Base-by-base conservation (phyloP, 2,797 vertebrate genomes). In the Sebastes hopkinsi region DNA sequence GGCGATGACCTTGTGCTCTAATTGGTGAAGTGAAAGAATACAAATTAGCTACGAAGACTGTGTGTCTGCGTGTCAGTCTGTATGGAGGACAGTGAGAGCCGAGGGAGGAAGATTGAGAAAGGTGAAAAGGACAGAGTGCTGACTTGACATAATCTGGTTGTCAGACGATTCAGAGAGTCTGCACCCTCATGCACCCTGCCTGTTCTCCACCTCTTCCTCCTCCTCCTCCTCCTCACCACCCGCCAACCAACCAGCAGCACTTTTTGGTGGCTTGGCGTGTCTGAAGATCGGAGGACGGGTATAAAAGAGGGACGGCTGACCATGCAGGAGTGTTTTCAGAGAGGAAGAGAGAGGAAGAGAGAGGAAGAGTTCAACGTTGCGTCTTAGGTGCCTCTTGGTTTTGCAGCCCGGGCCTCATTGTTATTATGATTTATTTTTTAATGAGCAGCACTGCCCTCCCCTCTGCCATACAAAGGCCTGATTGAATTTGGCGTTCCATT, bases 401-500 rank as follows among this genome's bases (percentile, higher is more conserved):
- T 68, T 77, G 82, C 64, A 77, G 89, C 85, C 80, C 29, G 56
- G 83, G 73, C 77, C 86, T 94, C 87, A 91, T 94, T 95, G 94
- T 94, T 95, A 87, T 93, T 94, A 83, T 89, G 93, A 94, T 94
- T 94, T 92, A 86, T 92, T 93, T 95, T 94, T 90, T 95, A 95
- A 95, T 94, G 93, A 94, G 89, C 86, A 82, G 66, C 67, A 22
- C 84, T 83, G 86, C 90, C 85, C 91, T 85, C 87, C 92, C 89
- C 90, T 84, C 85, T 84, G 72, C 87, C 89, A 83, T 71, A 94
- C 93, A 95, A 94, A 92, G 89, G 81, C 82, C 90, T 95, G 94
- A 96, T 95, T 95, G 94, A 95, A 94, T 92, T 90, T 95, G 95
- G 94, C 91, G 42, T 94, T 81, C 88, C 92, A 95, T 96, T 95